A percentile compares a stretch with the other conserved stretches of the same genome.
Evolutionary conservation across 1,140 invertebrate species (phyloP).

Genomic region (Sarcophaga bullata): DNA sequence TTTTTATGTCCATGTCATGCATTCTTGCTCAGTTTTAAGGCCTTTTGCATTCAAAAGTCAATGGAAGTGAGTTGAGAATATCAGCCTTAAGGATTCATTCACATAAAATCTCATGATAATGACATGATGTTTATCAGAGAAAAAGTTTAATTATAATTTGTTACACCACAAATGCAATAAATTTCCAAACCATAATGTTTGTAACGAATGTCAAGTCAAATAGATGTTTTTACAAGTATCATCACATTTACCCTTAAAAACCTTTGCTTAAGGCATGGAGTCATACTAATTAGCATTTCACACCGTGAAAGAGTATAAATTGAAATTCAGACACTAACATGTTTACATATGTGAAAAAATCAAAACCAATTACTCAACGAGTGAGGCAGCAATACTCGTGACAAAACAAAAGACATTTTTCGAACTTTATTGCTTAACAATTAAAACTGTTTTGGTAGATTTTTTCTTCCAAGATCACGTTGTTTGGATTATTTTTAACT

Average conservation of each 20-base stretch:
- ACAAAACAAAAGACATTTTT: too few relatives aligned
- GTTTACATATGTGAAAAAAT: too few relatives aligned
- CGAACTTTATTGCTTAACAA: not conserved
- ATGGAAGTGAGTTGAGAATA: not conserved
- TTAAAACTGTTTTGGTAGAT: not conserved
- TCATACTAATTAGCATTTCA: not conserved
- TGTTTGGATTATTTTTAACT: too few relatives aligned
- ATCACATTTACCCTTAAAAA: not conserved
- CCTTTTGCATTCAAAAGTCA: not conserved
- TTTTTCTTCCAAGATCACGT: not conserved
- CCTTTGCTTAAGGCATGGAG: not conserved
- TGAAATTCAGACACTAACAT: not conserved
- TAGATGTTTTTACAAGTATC: too few relatives aligned
- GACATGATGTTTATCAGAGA: conserved; percentile 31
- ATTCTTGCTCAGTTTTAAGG: too few relatives aligned
- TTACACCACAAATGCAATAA: conserved; percentile 31
- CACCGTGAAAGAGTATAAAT: not conserved
- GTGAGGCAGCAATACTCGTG: too few relatives aligned
- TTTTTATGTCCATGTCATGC: too few relatives aligned
- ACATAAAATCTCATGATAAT: conserved; percentile 28
- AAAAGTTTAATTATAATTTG: conserved; percentile 37
- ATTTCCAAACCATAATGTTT: conserved; percentile 1
- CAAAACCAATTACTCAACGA: too few relatives aligned
- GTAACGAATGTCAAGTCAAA: not conserved
- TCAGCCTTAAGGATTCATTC: not conserved